Conservation (phyloP, 2,113 vertebrate species). For the Glaucidium brasilianum region DNA sequence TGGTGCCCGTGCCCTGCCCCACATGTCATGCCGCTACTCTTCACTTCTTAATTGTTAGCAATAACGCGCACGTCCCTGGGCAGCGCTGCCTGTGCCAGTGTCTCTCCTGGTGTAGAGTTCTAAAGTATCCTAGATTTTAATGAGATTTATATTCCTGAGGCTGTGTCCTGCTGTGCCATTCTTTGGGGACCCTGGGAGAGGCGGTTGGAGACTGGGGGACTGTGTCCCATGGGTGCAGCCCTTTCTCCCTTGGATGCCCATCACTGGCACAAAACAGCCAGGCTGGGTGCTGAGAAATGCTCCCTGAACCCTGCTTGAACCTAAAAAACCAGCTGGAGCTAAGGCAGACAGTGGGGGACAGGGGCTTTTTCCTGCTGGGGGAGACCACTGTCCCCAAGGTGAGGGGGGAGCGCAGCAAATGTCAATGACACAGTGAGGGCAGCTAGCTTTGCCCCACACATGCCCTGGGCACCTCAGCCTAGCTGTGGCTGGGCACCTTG, state of each 20-base stretch:
- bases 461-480: not conserved
- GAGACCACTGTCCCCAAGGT: not conserved
- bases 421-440: not conserved
- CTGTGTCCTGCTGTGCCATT: constrained; percentile 42
- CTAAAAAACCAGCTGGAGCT: not conserved
- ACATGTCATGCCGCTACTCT: not conserved
- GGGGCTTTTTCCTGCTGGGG: not conserved
- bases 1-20: constrained; percentile 60
- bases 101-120: constrained; percentile 72
- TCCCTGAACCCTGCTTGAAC: not conserved
- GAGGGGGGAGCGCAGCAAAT: accelerated
- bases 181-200: not conserved
- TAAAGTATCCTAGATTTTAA: constrained; percentile 80
- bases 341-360: not conserved
- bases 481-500: not conserved
- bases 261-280: not conserved
- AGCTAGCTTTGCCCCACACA: not conserved
- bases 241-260: not conserved
- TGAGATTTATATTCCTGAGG: constrained; percentile 82
- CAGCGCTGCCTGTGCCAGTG: constrained; percentile 50
- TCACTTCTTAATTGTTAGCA: constrained; percentile 65
- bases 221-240: not conserved
- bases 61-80: constrained; percentile 53
- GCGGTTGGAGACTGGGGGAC: not conserved
- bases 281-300: not conserved